These are phyloP conservation scores for Tachina lurida DNA, from an alignment of 2,888 invertebrate genomes.

Conservation along the genomic window DNA sequence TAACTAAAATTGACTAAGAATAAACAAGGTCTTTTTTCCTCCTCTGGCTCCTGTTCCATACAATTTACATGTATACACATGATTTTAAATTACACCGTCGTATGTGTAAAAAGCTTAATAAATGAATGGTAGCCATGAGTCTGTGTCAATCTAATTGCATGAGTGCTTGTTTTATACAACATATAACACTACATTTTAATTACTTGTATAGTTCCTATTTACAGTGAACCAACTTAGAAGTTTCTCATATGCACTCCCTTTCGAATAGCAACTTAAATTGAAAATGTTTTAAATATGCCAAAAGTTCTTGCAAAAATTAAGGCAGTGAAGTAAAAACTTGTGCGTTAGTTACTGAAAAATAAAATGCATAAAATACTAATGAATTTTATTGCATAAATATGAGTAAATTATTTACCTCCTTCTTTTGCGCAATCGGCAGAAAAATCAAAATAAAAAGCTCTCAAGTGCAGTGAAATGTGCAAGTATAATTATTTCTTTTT, in stretches of 20 bases:
- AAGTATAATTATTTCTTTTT: slow-evolving; percentile 64
- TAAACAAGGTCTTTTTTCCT: slow-evolving; percentile 21
- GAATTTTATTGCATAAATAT: slow-evolving; percentile 25
- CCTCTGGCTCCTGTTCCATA: slow-evolving; percentile 41
- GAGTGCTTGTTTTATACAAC: slow-evolving; percentile 12
- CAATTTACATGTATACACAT: slow-evolving; percentile 13
- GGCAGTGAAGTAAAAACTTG: too few species aligned
- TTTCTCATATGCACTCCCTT: too few species aligned
- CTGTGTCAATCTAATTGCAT: slow-evolving; percentile 3
- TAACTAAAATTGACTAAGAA: neutral
- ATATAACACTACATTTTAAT: slow-evolving; percentile 24
- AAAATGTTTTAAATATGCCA: neutral
- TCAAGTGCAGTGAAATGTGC: slow-evolving; percentile 71
- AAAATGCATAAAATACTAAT: neutral
- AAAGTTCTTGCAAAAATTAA: neutral
- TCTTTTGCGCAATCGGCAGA: slow-evolving; percentile 1
- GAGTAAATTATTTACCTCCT: slow-evolving; percentile 17
- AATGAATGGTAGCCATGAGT: neutral
- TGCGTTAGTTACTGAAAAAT: neutral
- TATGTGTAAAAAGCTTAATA: slow-evolving; percentile 6
- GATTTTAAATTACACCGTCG: slow-evolving; percentile 3
- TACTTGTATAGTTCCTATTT: neutral
- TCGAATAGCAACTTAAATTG: neutral
- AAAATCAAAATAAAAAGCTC: slow-evolving; percentile 50
- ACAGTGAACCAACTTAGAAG: too few species aligned